phyloP scores from a whole-genome alignment of 2,113 vertebrate species.

The Sinosuthora webbiana region DNA sequence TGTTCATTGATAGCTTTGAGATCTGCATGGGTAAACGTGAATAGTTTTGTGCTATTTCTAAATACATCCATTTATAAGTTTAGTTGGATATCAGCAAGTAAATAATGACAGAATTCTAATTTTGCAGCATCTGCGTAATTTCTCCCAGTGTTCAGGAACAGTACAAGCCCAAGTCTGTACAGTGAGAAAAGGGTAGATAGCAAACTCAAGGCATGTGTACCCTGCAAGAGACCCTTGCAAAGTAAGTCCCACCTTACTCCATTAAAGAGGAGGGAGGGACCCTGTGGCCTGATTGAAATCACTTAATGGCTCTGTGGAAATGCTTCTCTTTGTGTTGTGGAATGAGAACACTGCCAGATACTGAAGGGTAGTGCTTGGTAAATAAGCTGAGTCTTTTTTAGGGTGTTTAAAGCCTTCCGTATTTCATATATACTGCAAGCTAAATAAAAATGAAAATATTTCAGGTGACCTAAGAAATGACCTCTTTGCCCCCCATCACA shows the following conservation, averaged over 20 bases:
- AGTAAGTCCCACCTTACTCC: neutral
- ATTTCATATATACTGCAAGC: neutral
- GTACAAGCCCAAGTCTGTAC: neutral
- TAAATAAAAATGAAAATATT: neutral
- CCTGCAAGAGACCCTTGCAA: neutral
- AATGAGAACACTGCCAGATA: neutral
- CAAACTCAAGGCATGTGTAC: neutral
- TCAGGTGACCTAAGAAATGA: neutral
- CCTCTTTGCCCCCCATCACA: rapidly evolving
- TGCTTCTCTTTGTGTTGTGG: neutral
- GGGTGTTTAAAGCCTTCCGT: neutral
- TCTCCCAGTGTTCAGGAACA: neutral
- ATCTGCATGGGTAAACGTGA: neutral
- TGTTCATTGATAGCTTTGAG: neutral
- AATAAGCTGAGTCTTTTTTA: neutral
- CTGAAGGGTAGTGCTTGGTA: neutral
- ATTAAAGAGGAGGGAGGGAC: neutral
- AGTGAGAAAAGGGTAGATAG: neutral
- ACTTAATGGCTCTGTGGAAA: neutral
- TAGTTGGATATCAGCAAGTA: neutral
- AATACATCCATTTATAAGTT: neutral
- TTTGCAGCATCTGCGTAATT: neutral
- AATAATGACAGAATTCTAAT: neutral
- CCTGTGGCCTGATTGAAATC: neutral
- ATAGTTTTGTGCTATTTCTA: neutral